A percentile compares a stretch with the other conserved stretches of the same genome.
Conservation (phyloP, 2,113 vertebrate genomes). For the Dryoscopus gambensis region DNA sequence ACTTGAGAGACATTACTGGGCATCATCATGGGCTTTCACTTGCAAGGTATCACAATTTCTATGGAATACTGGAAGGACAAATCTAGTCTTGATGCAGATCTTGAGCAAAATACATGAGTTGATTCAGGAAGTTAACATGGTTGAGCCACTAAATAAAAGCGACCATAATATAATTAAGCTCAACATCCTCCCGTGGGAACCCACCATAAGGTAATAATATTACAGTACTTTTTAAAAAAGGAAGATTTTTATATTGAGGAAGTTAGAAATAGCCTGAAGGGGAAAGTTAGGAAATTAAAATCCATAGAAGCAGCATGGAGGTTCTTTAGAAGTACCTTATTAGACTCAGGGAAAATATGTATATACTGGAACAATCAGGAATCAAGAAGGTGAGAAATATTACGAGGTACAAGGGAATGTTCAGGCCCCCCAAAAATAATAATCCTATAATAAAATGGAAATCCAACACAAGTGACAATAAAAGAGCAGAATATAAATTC, state of each 20-base stretch:
- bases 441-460: constrained; percentile 53
- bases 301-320: constrained; percentile 40
- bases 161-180: constrained; percentile 72
- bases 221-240: constrained; percentile 66
- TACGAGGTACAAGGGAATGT: not conserved
- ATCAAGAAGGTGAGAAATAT: constrained; percentile 60
- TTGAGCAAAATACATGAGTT: constrained; percentile 34
- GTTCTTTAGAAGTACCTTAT: constrained; percentile 39
- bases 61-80: constrained; percentile 17
- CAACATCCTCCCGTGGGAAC: constrained; percentile 64
- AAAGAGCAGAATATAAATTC: constrained; percentile 28
- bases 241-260: constrained; percentile 69
- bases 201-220: constrained; percentile 68
- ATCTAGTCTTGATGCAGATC: constrained; percentile 46
- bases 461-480: constrained; percentile 27
- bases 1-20: not conserved
- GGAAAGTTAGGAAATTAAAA: constrained; percentile 69
- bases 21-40: not conserved
- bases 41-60: not conserved
- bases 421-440: constrained; percentile 29
- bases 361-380: constrained; percentile 52
- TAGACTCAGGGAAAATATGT: constrained; percentile 2
- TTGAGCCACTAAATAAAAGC: constrained; percentile 70
- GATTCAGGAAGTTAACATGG: constrained; percentile 70
- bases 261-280: constrained; percentile 66